These are phyloP conservation scores for Phylloscopus trochilus DNA, from an alignment of 2,113 vertebrate species.

Conservation along the genomic window DNA sequence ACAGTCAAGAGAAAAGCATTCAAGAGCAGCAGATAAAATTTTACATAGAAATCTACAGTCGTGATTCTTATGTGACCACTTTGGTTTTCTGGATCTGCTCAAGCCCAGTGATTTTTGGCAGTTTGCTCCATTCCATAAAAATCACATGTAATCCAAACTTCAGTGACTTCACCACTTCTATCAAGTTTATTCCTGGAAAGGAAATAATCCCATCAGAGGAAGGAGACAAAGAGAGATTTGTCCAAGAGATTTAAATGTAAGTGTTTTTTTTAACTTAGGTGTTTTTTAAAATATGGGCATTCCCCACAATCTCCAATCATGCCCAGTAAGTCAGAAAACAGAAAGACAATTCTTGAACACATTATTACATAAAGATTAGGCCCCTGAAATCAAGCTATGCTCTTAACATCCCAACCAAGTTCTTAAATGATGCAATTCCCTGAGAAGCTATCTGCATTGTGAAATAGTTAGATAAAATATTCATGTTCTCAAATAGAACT, in stretches of 20 bases:
- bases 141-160: neutral
- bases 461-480: slow-evolving; percentile 22
- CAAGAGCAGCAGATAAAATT: neutral
- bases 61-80: neutral
- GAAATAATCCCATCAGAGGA: neutral
- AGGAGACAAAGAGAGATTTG: neutral
- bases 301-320: neutral
- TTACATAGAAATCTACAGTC: neutral
- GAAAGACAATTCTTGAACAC: neutral
- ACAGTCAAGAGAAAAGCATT: neutral
- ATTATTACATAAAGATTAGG: neutral
- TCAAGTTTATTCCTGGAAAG: neutral
- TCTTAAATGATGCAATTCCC: neutral
- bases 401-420: neutral
- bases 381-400: neutral
- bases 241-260: neutral
- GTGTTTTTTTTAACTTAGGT: neutral
- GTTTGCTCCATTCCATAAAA: neutral
- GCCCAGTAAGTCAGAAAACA: neutral
- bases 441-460: neutral
- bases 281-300: neutral
- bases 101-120: neutral
- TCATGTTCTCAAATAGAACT: slow-evolving; percentile 38
- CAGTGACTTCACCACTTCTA: neutral
- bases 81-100: neutral